Percentiles rank a stretch among this genome's conserved stretches.
These are phyloP conservation scores for Pediacus dermestoides DNA, from an alignment of 2,888 invertebrate genomes.

Conservation along the genomic window DNA sequence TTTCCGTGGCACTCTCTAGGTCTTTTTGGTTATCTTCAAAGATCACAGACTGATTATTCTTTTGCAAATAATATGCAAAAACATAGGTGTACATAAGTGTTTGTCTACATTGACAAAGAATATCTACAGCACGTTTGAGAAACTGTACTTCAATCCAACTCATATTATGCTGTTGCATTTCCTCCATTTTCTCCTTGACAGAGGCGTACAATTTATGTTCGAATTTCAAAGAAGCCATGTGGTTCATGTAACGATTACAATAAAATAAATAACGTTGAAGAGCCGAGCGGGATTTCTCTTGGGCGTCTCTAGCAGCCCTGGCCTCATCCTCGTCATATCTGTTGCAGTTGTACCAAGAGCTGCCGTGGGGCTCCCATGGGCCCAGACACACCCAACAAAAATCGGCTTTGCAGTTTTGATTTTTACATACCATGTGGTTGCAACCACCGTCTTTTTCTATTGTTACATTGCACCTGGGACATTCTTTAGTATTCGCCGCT, in stretches of 20 bases:
- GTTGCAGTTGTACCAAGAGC: slow-evolving; percentile 98
- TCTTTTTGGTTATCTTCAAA: slow-evolving; percentile 99
- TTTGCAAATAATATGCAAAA: slow-evolving; percentile 96
- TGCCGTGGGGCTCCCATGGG: slow-evolving; percentile 98
- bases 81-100: slow-evolving; percentile 99
- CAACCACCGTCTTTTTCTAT: slow-evolving; percentile 97
- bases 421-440: slow-evolving; percentile 99
- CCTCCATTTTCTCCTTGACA: slow-evolving; percentile 97
- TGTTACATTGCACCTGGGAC: slow-evolving; percentile 96
- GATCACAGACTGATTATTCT: slow-evolving; percentile 98
- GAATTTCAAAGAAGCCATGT: slow-evolving; percentile 97
- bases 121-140: slow-evolving; percentile 95
- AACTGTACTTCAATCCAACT: slow-evolving; percentile 99
- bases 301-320: slow-evolving; percentile 92
- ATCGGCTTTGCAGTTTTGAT: slow-evolving; percentile 95
- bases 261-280: slow-evolving; percentile 97
- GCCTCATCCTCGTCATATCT: slow-evolving; percentile 95
- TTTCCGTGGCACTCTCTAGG: slow-evolving; percentile 96
- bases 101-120: slow-evolving; percentile 93
- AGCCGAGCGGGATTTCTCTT: slow-evolving; percentile 89
- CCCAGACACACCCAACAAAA: slow-evolving; percentile 99
- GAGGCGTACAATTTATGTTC: slow-evolving; percentile 95
- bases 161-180: slow-evolving; percentile 99
- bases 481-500: slow-evolving; percentile 98
- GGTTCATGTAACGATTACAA: slow-evolving; percentile 99